Conservation (phyloP, 2,888 invertebrate genomes). For the Micoletzkya japonica region DNA sequence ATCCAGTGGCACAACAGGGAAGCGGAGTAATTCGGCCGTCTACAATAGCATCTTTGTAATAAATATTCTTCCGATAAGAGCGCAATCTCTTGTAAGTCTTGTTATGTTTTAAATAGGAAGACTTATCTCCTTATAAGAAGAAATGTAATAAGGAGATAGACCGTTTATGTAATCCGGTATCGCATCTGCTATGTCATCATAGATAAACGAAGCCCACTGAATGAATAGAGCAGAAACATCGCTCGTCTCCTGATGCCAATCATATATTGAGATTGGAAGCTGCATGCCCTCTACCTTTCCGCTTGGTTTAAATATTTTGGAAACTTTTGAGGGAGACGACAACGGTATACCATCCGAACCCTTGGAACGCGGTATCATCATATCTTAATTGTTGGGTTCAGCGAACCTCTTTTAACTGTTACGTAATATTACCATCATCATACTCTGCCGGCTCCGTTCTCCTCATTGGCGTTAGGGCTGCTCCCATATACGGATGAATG, state of each 20-base stretch:
- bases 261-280: background rate
- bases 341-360: background rate
- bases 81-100: too few relatives aligned
- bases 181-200: constrained; percentile 68
- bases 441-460: constrained; percentile 57
- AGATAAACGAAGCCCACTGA: constrained; percentile 62
- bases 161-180: constrained; percentile 68
- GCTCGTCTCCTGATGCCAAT: constrained; percentile 34
- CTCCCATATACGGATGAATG: constrained; percentile 57
- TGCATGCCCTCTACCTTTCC: background rate
- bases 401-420: background rate
- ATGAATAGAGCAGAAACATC: constrained; percentile 78
- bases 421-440: constrained; percentile 52
- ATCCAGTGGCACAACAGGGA: constrained; percentile 51
- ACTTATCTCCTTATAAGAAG: too few relatives aligned
- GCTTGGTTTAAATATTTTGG: background rate
- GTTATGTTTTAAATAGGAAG: too few relatives aligned
- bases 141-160: too few relatives aligned
- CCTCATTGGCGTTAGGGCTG: constrained; percentile 57
- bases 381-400: background rate
- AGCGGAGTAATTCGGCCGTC: constrained; percentile 14
- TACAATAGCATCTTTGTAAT: too few relatives aligned
- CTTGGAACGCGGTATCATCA: background rate
- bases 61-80: too few relatives aligned
- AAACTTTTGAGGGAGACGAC: background rate